Evolutionary conservation across 2,797 vertebrate species (phyloP), one percentile per base, ranked within the genome.

Genomic region (Sebastes steindachneri): DNA sequence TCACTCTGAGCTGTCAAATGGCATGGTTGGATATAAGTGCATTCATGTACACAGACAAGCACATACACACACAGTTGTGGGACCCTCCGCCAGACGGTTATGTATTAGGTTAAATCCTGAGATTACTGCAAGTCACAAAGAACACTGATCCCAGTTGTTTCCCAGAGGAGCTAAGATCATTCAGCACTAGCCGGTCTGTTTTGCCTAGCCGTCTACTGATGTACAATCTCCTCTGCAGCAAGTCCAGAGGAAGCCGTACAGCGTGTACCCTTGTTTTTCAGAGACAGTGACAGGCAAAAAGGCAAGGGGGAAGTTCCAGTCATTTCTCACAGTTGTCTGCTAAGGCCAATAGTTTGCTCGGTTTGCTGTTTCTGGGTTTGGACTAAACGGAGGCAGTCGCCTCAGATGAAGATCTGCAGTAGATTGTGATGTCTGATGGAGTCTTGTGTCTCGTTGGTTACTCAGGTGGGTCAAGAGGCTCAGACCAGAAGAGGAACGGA

Each of bases 401-500:
- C 6, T 57, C 21, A 54, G 35, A 64, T 78, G 31, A 67, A 84
- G n/a, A 21, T 9, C 25, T 60, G 12, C 23, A 37, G 1, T 45
- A 60, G 7, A 58, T 35, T 51, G 17, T 67, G 17, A 75, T 67
- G 11, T 87, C 75, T 87, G 17, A 81, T 51, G 6, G 33, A 68
- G 25, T 80, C 8, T 78, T 72, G 3, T 64, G 12, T 88, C 9
- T 1, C 85, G 19, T 91, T 58, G 80, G 0, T 86, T 85, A 84
- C 81, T 93, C 90, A 93, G 96, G 94, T 87, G 96, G 95, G 58
- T 95, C 96, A 68, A 96, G 98, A 87, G 84, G 93, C 82, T 95
- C 95, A 3, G 98, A 98, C 79, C 89, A 94, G 64, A 99, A 97
- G 89, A 96, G 97, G 89, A 99, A 99, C 55, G 97, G 97, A 45